Evolutionary conservation across 2,113 vertebrate species (phyloP), one percentile per base, ranked within the genome.

Genomic region (Cochlearius cochlearius): DNA sequence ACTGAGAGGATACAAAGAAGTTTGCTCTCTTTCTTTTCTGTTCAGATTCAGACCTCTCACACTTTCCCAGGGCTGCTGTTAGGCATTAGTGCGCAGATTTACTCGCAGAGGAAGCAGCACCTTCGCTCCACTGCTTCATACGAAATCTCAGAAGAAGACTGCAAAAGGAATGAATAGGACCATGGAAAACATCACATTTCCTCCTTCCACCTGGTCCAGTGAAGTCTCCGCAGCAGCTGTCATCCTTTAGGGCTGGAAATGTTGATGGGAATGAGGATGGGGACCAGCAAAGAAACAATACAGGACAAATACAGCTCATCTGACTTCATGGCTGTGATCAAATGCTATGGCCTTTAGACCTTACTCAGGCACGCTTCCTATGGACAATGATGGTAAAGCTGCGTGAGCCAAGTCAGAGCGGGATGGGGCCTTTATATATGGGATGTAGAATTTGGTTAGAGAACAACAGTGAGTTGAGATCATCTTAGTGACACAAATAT

Each of bases 41-140:
- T 80, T 90, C 91, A 82, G 75, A 88, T 94, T 96, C 84, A 95
- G 93, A 96, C 45, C 58, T 79, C 36, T 95, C 85, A 72, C 23
- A 90, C 27, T 36, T 88, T 91, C 27, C 81, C 26, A 45, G 60
- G 34, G 55, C 13, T 95, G 58, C 38, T 90, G 59, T 49, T 67
- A 89, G 52, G 55, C 68, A 85, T 7, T 7, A 77, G 13, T 9
- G 5, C 34, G 7, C 7, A 29, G 38, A 63, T 60, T 32, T 56
- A 47, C 50, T 66, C 73, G 41, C 43, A 82, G 64, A 85, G 26
- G 21, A 80, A 59, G 17, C 8, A 72, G 43, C 8, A 36, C 12
- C 27, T 77, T 62, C 5, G 2, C n/a, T 62, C 11, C 15, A 58
- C 9, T 74, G 18, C n/a, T 86, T 75, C 26, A 9, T 47, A 21